These are phyloP conservation scores for Protula sp. DNA, from an alignment of 2,888 invertebrate genomes.

Conservation along the genomic window DNA sequence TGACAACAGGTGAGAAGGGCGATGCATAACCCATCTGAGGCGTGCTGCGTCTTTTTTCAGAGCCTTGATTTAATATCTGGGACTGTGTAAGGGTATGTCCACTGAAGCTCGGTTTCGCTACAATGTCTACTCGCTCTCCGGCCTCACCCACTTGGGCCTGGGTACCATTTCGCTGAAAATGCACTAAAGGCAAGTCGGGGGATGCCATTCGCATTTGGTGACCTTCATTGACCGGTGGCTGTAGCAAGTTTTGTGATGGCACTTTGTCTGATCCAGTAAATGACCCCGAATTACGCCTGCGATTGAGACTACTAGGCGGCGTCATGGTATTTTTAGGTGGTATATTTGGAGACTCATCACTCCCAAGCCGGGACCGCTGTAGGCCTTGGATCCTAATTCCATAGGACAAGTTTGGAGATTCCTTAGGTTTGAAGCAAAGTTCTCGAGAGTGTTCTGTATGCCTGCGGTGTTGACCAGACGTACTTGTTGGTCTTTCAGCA, in stretches of 20 bases:
- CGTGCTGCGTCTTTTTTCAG: not conserved
- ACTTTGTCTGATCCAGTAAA: not conserved
- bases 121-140: no score
- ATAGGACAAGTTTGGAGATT: not conserved
- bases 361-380: not conserved
- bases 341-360: not conserved
- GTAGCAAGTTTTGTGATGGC: not conserved
- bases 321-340: conserved; percentile 22
- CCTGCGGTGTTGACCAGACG: not conserved
- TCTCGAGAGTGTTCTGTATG: no score
- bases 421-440: no score
- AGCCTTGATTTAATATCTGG: conserved; percentile 7
- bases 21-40: no score
- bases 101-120: no score
- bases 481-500: not conserved
- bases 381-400: not conserved
- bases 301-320: conserved; percentile 44
- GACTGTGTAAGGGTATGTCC: conserved; percentile 18
- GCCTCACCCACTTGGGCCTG: not conserved
- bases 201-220: conserved; percentile 23
- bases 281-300: conserved; percentile 24
- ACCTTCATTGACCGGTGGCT: conserved; percentile 5
- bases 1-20: no score
- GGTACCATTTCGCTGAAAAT: conserved; percentile 26
- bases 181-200: conserved; percentile 48